Evolutionary conservation across 37 sponge, comb jelly and placozoan genomes (phyloP), one percentile per base, ranked within the genome.

Genomic region (Chondrosia reniformis): DNA sequence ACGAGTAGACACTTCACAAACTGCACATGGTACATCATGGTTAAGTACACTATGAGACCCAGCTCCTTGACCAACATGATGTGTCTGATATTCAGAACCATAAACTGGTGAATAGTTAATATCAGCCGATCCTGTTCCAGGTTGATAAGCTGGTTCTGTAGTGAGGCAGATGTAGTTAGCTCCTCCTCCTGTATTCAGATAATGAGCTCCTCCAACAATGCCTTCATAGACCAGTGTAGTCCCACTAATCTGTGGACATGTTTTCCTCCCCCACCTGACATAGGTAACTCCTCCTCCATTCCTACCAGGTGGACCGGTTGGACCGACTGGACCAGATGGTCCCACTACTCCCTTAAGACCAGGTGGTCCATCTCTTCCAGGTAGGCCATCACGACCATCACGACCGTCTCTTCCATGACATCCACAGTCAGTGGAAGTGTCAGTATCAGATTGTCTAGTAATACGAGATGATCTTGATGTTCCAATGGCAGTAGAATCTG

Each of bases 21-120:
- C 81, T 74, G 81, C 86, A 86, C 86, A 86, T 19, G 84, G 84
- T 28, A 86, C 81, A 65, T 80, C 76, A 38, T 80, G 67, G 39
- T 57, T 41, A 7, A 69, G 8, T 22, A 46, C 22, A 61, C 56
- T n/a, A 55, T 27, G 57, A n/a, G 8, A 0, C 40, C 31, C 31
- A 45, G 67, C 25, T 39, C 76, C 75, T 4, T 44, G 42, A 33
- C 32, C 46, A 24, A 0, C 33, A 17, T 39, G 63, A 4, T 38
- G 62, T 4, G 22, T 38, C 36, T 84, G 56, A 78, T 78, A 84
- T 57, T 84, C 85, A 22, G 63, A 27, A n/a, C 85, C 85, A 78
- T 72, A 71, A 6, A 84, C 27, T 44, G 46, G 24, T 28, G 13
- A 34, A 33, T 56, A 3, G 9, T 46, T 52, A 33, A 1, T 32